Percentiles rank a stretch among this genome's conserved stretches.
Evolutionary conservation across 2,888 invertebrate genomes (phyloP).

Genomic region (Andrena haemorrhoa): DNA sequence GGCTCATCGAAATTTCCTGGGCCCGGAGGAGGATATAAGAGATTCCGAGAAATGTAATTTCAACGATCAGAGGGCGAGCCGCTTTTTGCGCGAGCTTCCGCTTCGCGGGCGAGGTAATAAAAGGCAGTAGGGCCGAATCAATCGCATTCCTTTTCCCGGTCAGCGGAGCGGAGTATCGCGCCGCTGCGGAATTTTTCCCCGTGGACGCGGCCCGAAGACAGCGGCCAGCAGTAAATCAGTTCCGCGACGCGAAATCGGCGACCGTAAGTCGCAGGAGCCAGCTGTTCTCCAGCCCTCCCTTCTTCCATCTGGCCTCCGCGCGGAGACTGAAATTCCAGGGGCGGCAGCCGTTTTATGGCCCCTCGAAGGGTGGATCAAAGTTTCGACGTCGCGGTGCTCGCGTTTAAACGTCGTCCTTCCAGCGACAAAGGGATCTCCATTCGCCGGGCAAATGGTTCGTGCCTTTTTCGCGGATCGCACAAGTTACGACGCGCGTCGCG

Average conservation of each 20-base stretch:
- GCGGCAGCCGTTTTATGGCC: constrained; percentile 44
- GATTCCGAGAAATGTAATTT: constrained; percentile 50
- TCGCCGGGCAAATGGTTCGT: constrained; percentile 31
- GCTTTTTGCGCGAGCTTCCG: constrained; percentile 30
- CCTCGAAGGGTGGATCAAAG: constrained; percentile 54
- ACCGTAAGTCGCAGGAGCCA: constrained; percentile 50
- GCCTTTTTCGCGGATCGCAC: constrained; percentile 44
- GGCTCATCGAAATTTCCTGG: constrained; percentile 16
- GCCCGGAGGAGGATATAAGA: constrained; percentile 3
- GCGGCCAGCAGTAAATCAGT: constrained; percentile 62
- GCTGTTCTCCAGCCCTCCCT: constrained; percentile 15
- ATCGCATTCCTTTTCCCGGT: constrained; percentile 67
- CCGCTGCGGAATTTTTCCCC: constrained; percentile 56
- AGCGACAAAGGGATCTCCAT: constrained; percentile 52
- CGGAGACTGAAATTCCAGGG: constrained; percentile 56
- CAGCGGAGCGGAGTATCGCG: constrained; percentile 52
- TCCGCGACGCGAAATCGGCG: constrained; percentile 49
- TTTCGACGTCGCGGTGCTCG: constrained; percentile 43
- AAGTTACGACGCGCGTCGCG: constrained; percentile 42
- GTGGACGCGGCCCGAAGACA: constrained; percentile 29
- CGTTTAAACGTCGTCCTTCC: constrained; percentile 49
- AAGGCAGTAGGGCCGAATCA: constrained; percentile 59
- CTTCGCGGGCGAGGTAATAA: constrained; percentile 52
- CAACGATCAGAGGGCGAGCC: constrained; percentile 13
- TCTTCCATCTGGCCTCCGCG: constrained; percentile 13